A percentile compares a stretch with the other conserved stretches of the same genome.
Evolutionary conservation across 2,797 vertebrate genomes (phyloP).

Genomic region (Sebastes kiyomatsui): DNA sequence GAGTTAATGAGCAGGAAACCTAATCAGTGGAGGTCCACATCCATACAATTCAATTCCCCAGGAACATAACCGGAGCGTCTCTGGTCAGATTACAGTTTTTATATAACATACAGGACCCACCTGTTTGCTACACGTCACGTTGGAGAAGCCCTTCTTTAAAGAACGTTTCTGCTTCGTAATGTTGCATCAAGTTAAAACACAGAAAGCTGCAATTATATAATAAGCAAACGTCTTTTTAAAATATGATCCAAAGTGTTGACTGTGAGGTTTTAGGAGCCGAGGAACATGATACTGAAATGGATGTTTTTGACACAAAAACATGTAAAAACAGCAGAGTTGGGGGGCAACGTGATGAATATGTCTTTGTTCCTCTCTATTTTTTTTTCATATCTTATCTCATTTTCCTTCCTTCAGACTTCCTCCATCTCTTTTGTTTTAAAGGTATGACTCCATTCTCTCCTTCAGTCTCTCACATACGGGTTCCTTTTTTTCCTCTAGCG

Average conservation of each 20-base stretch:
- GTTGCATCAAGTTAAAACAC: constrained; percentile 14
- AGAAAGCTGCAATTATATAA: constrained; percentile 34
- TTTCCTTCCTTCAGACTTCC: constrained; percentile 41
- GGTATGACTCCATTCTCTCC: constrained; percentile 30
- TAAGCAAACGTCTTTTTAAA: constrained; percentile 21
- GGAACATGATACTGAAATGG: constrained; percentile 21
- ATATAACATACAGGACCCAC: constrained; percentile 16
- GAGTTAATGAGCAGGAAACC: constrained; percentile 57
- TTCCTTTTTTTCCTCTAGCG: neutral
- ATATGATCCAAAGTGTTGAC: constrained; percentile 24
- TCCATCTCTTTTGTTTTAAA: constrained; percentile 24
- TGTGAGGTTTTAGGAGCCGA: constrained; percentile 38
- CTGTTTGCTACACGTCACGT: neutral
- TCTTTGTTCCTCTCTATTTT: constrained; percentile 36
- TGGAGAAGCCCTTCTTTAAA: constrained; percentile 39
- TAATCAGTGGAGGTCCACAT: constrained; percentile 29
- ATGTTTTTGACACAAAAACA: neutral
- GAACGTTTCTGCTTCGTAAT: constrained; percentile 17
- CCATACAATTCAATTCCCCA: constrained; percentile 37
- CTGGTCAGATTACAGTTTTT: constrained; percentile 11
- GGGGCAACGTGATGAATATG: constrained; percentile 8
- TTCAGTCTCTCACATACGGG: constrained; percentile 48
- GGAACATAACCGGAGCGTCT: constrained; percentile 33
- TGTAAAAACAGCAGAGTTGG: constrained; percentile 4
- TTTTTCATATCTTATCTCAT: constrained; percentile 1